Base-by-base conservation (phyloP, 2,888 invertebrate species). In the Sminthurinus aureus region DNA sequence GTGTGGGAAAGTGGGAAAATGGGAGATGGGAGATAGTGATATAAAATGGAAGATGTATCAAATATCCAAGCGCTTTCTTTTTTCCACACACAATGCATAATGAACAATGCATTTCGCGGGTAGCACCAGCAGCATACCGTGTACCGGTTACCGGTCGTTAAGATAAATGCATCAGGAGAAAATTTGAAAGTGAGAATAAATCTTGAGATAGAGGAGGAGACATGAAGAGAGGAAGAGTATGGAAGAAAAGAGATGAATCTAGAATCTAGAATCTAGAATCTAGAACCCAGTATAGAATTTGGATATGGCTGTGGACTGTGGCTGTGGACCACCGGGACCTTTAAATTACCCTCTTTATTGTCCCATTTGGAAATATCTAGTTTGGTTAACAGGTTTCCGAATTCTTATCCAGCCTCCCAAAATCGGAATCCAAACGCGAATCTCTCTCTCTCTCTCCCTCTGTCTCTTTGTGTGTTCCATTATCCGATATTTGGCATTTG, bases 271-370 rank as follows among this genome's bases (percentile, higher is more conserved):
- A 38, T 38, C 38, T 38, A 38, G 38, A 38, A 4, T 38, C 38
- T 38, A 38, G 38, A 38, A 38, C 6, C 38, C 6, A 38, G 38
- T 4, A 38, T 38, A 38, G 38, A 38, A 38, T 38, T 6, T 38
- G 6, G 38, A 38, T 1, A 38, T 20, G 58, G n/a, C 11, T n/a
- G 67, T 67, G 67, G n/a, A 22, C n/a, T n/a, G n/a, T n/a, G 64
- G 78, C 50, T 26, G 78, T 66, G 64, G 64, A 78, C 79, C 66
- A 22, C 26, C 18, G 79, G 67, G 66, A 67, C 79, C 66, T 79
- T 66, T 67, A 79, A 79, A 76, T 76, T 76, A 76, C 76, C 52
- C 58, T 52, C 76, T 76, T 76, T 76, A 76, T 76, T 76, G 58
- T 76, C 76, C 58, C 76, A 58, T 76, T 76, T 76, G 52, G 51